Conservation (phyloP, 2,113 vertebrate species). For the Sphyrna mokarran region DNA sequence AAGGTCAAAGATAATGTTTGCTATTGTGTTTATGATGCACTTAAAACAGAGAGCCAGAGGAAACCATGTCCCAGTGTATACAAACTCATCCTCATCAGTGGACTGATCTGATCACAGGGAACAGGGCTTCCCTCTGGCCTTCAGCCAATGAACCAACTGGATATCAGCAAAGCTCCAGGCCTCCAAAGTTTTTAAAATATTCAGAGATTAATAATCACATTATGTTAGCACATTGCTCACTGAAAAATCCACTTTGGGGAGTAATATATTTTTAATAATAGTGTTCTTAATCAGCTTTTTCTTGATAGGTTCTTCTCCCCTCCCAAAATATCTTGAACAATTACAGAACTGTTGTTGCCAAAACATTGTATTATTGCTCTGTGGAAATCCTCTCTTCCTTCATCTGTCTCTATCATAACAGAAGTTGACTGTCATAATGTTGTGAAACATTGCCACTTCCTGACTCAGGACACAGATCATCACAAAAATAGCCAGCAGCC, state of each 20-base stretch:
- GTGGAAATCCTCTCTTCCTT: not conserved
- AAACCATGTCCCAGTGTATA: not conserved
- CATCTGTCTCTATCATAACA: not conserved
- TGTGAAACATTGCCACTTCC: constrained; percentile 7
- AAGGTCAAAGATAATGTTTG: not conserved
- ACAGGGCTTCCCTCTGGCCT: not conserved
- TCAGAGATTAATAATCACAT: not conserved
- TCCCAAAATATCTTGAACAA: not conserved
- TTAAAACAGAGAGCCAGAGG: not conserved
- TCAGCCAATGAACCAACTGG: not conserved
- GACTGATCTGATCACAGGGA: not conserved
- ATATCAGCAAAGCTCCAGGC: not conserved
- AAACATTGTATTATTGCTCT: not conserved
- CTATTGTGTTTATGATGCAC: not conserved
- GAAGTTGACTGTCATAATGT: not conserved
- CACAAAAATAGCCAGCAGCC: not conserved
- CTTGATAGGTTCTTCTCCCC: not conserved
- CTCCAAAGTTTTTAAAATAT: not conserved
- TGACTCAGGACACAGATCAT: not conserved
- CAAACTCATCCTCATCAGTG: not conserved
- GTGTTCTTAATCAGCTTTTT: not conserved
- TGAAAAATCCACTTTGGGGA: not conserved
- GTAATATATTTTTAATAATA: not conserved
- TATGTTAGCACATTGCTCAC: not conserved
- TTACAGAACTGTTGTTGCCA: not conserved